Base-by-base conservation (phyloP, 2,888 invertebrate genomes). In the Ormyrus thymus region DNA sequence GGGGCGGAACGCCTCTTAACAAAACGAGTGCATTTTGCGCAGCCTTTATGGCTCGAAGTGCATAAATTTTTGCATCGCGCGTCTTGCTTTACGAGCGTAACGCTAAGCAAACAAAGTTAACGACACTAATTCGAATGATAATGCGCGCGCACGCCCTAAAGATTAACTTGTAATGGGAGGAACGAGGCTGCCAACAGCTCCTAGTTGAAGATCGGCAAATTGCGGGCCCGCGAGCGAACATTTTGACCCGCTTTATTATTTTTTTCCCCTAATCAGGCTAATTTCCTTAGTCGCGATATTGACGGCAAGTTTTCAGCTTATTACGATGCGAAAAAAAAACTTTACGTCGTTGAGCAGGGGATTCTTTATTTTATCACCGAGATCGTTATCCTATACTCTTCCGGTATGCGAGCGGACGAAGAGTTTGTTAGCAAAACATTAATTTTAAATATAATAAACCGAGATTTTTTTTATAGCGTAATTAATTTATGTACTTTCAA, bases 91-190 rank as follows among this genome's bases (percentile, higher is more conserved):
- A 75, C 65, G 73, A 75, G 70, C 56, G 43, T 73, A 74, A 74
- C 74, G 64, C 7, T 9, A 55, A 11, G 82, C 82, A 84, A 87
- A 84, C 83, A 84, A 84, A 84, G 84, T 87, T 83, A 84, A 84
- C 84, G 84, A 82, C 84, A 83, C 83, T 85, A 86, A 86, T 87
- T 86, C 86, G 84, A 84, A 84, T 86, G 86, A 86, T 87, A 87
- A 87, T 86, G 78, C 83, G 82, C 81, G 62, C 83, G 81, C 83
- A 83, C 83, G 82, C 83, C 76, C 83, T 81, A 76, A 72, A 84
- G 84, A 86, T 86, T 84, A 84, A 83, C 84, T 84, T 83, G 84
- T 87, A 85, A 86, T 84, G 68, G 53, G 46, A 45, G 50, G 68
- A 78, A 68, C 13, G 53, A 77, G 48, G 29, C 29, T 56, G 11